Evolutionary conservation across 2,113 vertebrate species (phyloP).

Genomic region (Lutjanus erythropterus): DNA sequence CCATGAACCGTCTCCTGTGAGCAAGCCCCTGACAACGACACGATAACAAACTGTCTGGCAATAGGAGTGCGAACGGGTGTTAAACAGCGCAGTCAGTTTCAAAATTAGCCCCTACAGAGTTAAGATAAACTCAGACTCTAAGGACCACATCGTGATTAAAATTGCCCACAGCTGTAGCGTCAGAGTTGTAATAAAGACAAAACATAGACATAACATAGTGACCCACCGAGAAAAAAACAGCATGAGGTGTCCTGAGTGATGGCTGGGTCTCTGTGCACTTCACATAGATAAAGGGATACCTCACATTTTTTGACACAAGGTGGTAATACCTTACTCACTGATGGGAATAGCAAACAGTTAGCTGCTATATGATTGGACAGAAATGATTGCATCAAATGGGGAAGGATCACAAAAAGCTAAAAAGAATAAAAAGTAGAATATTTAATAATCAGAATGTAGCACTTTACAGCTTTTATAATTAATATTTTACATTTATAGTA

Average conservation of each 20-base stretch:
- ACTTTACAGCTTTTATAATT: neutral
- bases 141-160: neutral
- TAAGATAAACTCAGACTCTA: neutral
- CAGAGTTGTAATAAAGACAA: constrained; percentile 29
- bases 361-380: neutral
- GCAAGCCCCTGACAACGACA: neutral
- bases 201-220: constrained; percentile 44
- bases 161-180: constrained; percentile 43
- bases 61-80: neutral
- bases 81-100: neutral
- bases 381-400: neutral
- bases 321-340: neutral
- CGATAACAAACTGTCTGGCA: constrained; percentile 18
- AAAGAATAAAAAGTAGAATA: neutral
- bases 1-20: neutral
- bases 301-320: neutral
- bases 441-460: neutral
- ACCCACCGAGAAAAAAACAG: neutral
- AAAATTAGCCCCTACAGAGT: constrained; percentile 23
- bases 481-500: neutral
- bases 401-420: neutral
- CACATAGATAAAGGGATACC: neutral
- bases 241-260: constrained; percentile 1
- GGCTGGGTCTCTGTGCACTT: constrained; percentile 12
- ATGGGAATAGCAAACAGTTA: neutral